Evolutionary conservation across 2,797 vertebrate species (phyloP).

Genomic region (Manis pentadactyla): DNA sequence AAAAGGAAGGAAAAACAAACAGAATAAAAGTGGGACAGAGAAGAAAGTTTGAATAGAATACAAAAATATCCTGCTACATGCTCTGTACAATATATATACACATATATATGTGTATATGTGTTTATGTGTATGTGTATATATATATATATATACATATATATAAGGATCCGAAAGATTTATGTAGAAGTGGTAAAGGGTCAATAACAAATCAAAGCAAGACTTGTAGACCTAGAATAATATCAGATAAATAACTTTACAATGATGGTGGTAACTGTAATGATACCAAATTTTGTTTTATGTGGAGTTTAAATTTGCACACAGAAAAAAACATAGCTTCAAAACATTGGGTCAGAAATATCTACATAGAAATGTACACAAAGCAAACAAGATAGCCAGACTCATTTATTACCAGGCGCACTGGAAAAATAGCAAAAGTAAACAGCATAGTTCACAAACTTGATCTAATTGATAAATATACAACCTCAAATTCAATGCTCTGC

Average conservation of each 20-base stretch:
- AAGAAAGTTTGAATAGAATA: not conserved
- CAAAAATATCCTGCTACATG: not conserved
- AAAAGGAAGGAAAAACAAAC: not conserved
- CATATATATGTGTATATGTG: no score
- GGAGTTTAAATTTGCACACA: not conserved
- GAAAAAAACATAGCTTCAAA: not conserved
- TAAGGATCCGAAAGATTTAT: not conserved
- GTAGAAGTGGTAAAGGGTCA: not conserved
- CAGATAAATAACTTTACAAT: not conserved
- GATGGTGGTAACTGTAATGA: not conserved
- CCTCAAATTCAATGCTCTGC: not conserved
- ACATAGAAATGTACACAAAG: not conserved
- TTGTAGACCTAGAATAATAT: not conserved
- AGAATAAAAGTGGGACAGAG: not conserved
- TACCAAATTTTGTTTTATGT: not conserved
- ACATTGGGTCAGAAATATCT: not conserved
- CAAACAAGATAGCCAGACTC: not conserved
- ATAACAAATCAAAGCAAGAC: not conserved
- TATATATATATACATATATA: no score
- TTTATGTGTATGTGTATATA: no score
- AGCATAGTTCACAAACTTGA: not conserved
- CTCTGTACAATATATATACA: not conserved
- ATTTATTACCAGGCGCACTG: not conserved
- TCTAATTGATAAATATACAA: not conserved
- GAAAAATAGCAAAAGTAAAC: not conserved